phyloP scores from a whole-genome alignment of 35 echinoderm and acorn worm genomes.

The Stichopus chloronotus region DNA sequence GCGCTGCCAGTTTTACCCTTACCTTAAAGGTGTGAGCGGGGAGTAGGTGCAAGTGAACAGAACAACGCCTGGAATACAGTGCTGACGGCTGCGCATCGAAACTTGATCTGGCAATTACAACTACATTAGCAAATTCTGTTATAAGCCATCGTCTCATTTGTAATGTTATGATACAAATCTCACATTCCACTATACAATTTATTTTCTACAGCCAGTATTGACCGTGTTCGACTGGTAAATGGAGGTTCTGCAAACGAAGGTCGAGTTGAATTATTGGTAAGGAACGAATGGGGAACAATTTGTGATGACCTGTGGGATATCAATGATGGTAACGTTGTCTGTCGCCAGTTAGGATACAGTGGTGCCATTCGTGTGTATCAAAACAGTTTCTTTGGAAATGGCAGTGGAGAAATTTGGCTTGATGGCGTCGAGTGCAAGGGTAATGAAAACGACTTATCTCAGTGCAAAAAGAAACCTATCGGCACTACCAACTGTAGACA shows the following conservation, averaged over 20 bases:
- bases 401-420: neutral
- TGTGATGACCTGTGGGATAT: slow-evolving; percentile 5
- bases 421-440: neutral
- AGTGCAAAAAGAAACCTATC: neutral
- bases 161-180: too few relatives aligned
- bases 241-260: neutral
- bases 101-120: too few relatives aligned
- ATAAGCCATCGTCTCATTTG: too few relatives aligned
- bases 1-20: too few relatives aligned
- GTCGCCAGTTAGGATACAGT: neutral
- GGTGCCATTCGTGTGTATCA: neutral
- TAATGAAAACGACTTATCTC: neutral
- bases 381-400: neutral
- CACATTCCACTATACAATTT: too few relatives aligned
- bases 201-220: neutral
- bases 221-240: neutral
- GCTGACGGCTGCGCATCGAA: too few relatives aligned
- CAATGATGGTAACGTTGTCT: slow-evolving; percentile 1
- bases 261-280: neutral
- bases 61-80: too few relatives aligned
- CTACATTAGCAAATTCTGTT: too few relatives aligned
- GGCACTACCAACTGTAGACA: neutral
- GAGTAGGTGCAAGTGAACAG: too few relatives aligned
- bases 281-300: neutral
- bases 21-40: too few relatives aligned